These are phyloP conservation scores for Myxocyprinus asiaticus DNA, from an alignment of 2,113 vertebrate species.

Conservation along the genomic window DNA sequence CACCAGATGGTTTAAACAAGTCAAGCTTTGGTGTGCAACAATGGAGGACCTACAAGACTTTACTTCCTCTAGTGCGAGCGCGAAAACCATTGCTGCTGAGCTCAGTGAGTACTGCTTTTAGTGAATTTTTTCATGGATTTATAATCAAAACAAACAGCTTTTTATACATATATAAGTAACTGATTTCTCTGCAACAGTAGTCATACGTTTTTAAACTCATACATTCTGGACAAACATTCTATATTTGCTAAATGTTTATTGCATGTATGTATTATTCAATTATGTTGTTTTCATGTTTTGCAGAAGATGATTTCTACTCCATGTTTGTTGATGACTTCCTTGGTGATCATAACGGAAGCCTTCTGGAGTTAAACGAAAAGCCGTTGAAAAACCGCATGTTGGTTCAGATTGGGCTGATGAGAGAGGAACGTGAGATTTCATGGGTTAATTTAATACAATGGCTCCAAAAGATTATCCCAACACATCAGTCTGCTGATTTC, in stretches of 20 bases:
- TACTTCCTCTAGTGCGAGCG: slow-evolving; percentile 59
- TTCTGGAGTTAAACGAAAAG: slow-evolving; percentile 55
- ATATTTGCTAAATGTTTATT: too few relatives aligned
- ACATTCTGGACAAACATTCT: too few relatives aligned
- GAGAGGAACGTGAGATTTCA: slow-evolving; percentile 71
- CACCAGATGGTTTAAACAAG: slow-evolving; percentile 50
- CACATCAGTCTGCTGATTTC: slow-evolving; percentile 69
- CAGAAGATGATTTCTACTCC: slow-evolving; percentile 74
- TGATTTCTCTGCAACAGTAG: too few relatives aligned
- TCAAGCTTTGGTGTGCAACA: slow-evolving; percentile 51
- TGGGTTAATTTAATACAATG: slow-evolving; percentile 69
- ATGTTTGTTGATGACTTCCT: slow-evolving; percentile 73
- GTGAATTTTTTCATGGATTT: not conserved
- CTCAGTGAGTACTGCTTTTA: slow-evolving; percentile 68
- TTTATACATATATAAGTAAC: too few relatives aligned
- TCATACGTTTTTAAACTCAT: not conserved
- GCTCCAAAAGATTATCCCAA: slow-evolving; percentile 72
- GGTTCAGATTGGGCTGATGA: slow-evolving; percentile 75
- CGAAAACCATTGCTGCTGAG: slow-evolving; percentile 62
- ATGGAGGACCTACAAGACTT: slow-evolving; percentile 68
- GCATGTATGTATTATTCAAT: not conserved
- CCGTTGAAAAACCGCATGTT: slow-evolving; percentile 70
- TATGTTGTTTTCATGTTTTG: slow-evolving; percentile 35
- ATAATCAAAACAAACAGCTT: not conserved
- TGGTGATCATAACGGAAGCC: slow-evolving; percentile 70